These are phyloP conservation scores for Germaria angustata DNA, from an alignment of 2,888 invertebrate species.

Conservation along the genomic window DNA sequence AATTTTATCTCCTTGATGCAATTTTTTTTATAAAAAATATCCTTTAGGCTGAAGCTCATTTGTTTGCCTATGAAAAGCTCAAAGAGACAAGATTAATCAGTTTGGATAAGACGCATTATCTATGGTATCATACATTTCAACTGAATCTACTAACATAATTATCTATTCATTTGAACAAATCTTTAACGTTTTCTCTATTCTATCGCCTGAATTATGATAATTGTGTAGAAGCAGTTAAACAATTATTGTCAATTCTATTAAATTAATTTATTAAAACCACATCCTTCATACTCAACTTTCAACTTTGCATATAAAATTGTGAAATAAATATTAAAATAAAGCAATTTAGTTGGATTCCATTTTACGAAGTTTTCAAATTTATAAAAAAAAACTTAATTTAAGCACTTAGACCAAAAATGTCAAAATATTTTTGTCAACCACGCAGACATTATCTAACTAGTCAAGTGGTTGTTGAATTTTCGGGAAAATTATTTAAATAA, in stretches of 20 bases:
- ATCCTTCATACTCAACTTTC: background rate
- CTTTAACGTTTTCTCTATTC: too few relatives aligned
- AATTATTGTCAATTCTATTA: background rate
- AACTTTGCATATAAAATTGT: background rate
- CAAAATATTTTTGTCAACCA: constrained; percentile 56
- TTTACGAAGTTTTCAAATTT: constrained; percentile 7
- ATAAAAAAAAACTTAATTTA: background rate
- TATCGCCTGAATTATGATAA: too few relatives aligned
- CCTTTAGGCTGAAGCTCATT: too few relatives aligned
- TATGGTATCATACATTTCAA: too few relatives aligned
- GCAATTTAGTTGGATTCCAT: constrained; percentile 6
- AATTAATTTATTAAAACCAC: background rate
- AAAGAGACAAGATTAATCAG: too few relatives aligned
- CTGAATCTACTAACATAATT: too few relatives aligned
- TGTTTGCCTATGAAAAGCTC: too few relatives aligned
- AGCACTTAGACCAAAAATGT: background rate
- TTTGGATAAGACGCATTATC: too few relatives aligned
- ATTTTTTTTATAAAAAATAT: too few relatives aligned
- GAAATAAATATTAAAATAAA: constrained; percentile 6
- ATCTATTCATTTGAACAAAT: too few relatives aligned
- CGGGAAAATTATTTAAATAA: constrained; percentile 30
- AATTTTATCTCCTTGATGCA: too few relatives aligned
- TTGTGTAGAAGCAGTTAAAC: too few relatives aligned
- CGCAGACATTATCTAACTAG: constrained; percentile 58
- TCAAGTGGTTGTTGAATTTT: constrained; percentile 54